Conservation (phyloP, 2,113 vertebrate genomes). For the Calyptomena viridis region DNA sequence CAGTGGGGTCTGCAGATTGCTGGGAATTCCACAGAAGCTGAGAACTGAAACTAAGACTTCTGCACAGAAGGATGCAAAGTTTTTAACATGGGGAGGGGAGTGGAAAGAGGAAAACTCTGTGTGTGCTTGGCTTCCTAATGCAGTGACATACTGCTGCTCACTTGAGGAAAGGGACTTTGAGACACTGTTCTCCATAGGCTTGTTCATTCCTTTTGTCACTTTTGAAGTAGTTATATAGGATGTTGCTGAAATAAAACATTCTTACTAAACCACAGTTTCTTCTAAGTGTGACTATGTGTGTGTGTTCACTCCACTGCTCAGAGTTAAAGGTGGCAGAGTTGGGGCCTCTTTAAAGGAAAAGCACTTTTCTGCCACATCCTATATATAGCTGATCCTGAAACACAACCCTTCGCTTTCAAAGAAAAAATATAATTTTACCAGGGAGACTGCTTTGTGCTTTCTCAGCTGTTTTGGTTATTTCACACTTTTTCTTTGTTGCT, state of each 20-base stretch:
- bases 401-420: background rate
- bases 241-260: background rate
- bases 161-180: rapidly evolving
- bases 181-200: background rate
- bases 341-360: background rate
- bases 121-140: background rate
- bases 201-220: background rate
- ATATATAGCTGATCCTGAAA: background rate
- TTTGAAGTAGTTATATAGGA: background rate
- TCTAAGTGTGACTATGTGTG: background rate
- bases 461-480: slow-evolving; percentile 61
- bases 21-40: background rate
- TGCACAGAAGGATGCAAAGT: background rate
- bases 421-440: slow-evolving; percentile 16
- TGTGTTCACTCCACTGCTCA: background rate
- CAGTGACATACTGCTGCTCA: background rate
- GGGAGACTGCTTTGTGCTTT: slow-evolving; percentile 35
- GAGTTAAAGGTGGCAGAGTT: background rate
- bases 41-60: background rate
- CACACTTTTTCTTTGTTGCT: background rate
- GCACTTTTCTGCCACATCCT: background rate
- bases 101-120: background rate
- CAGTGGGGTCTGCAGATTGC: background rate
- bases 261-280: background rate
- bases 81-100: background rate